phyloP scores from a whole-genome alignment of 64 coral and sea anemone species.

The Anthopleura sola region DNA sequence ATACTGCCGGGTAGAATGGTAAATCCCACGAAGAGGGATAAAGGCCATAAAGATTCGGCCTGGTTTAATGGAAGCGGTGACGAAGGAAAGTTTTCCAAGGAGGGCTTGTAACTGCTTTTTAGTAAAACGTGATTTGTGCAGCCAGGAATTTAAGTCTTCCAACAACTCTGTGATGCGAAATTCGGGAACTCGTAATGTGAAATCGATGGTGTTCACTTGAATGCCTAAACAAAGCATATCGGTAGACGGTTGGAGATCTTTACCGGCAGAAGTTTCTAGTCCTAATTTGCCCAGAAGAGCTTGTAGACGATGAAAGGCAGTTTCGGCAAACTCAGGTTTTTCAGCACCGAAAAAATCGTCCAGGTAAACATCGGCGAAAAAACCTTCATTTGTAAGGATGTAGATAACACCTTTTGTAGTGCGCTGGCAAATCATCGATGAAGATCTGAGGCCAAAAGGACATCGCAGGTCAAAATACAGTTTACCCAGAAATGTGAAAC shows the following conservation, averaged over 20 bases:
- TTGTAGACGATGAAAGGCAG: conserved; percentile 15
- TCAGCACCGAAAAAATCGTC: conserved; percentile 35
- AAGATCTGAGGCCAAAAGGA: neutral
- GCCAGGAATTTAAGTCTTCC: conserved; percentile 1
- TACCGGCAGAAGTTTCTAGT: conserved; percentile 8
- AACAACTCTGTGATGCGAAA: neutral
- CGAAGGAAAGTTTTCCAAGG: conserved; percentile 31
- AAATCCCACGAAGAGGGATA: neutral
- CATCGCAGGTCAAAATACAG: neutral
- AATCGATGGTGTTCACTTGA: neutral
- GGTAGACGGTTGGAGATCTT: conserved; percentile 24
- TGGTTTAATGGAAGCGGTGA: conserved; percentile 8
- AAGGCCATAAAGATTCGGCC: conserved; percentile 30
- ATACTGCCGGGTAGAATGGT: neutral
- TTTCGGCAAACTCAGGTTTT: neutral
- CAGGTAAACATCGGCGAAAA: conserved; percentile 18
- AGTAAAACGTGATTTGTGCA: neutral
- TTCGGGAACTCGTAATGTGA: neutral
- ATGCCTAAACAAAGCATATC: too few relatives aligned
- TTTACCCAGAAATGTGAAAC: too few relatives aligned
- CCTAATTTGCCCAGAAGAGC: conserved; percentile 8
- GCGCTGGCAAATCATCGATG: neutral
- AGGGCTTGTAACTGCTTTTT: conserved; percentile 13
- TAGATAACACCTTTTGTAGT: conserved; percentile 16
- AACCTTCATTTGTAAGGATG: conserved; percentile 21